Base-by-base conservation (phyloP, 2,888 invertebrate species). In the Drosophila algonquin region DNA sequence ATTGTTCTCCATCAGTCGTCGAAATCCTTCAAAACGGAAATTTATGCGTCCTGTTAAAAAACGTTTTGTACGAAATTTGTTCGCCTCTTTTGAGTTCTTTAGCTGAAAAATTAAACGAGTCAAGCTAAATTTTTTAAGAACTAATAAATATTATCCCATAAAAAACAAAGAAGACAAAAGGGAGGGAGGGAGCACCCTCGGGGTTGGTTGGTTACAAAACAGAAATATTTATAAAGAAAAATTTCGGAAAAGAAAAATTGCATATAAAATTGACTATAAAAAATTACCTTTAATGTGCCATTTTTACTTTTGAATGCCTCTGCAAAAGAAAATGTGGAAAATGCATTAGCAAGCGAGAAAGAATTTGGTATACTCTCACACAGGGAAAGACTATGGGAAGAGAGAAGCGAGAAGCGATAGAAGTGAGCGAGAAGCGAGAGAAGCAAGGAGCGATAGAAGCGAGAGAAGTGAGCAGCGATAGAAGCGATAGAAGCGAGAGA, bases 41-140 rank as follows among this genome's bases (percentile, higher is more conserved):
- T 85, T 84, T 89, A 87, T 85, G 77, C 65, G 64, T 59, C 69
- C 76, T 84, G 79, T 89, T 87, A 89, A 89, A 89, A 89, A 89
- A 63, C 75, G 70, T 59, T 80, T 88, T 76, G 71, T 53, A 52
- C 74, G 62, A 74, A 60, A 51, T 73, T 81, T 76, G 63, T 55
- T 60, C 76, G 73, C 14, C 40, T 6, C 14, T 40, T 40, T 40
- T 1, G 6, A 40, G 40, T 40, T 40, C 14, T 14, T 40, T 74
- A 71, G 45, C 14, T 30, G 72, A 67, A 87, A 83, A 83, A 87
- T 78, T 79, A 79, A 87, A 79, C 77, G 89, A 79, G 77, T 79
- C 71, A 62, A 70, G 74, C 63, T 57, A 55, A 57, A 77, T 63
- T 87, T 80, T 72, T 55, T 51, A 64, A 48, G 65, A 71, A 73